A percentile compares a stretch with the other conserved stretches of the same genome.
These are phyloP conservation scores for Pterocles burchelli DNA, from an alignment of 2,113 vertebrate genomes.

Conservation along the genomic window DNA sequence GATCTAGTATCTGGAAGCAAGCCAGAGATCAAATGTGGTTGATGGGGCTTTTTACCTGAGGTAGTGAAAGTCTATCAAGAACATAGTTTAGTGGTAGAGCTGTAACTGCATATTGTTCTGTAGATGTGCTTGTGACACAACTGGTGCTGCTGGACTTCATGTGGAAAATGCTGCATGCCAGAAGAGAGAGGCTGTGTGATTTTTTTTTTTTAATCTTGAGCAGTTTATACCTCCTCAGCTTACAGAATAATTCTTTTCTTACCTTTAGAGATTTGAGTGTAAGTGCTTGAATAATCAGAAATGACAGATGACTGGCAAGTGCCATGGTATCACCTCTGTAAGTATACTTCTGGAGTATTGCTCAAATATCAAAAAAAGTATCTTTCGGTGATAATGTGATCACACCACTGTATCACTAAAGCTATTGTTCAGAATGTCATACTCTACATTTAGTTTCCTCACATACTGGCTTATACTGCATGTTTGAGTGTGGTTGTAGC, in stretches of 20 bases:
- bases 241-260: not conserved
- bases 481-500: not conserved
- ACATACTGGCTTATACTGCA: not conserved
- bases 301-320: not conserved
- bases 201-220: not conserved
- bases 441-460: not conserved
- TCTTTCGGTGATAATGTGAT: not conserved
- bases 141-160: not conserved
- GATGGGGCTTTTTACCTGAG: not conserved
- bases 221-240: not conserved
- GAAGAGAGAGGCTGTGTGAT: not conserved
- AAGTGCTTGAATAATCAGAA: not conserved
- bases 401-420: not conserved
- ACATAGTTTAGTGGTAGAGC: not conserved
- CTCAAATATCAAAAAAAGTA: not conserved
- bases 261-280: not conserved
- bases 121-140: not conserved
- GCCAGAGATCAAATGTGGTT: not conserved
- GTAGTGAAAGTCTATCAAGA: not conserved
- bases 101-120: fast-evolving
- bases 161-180: not conserved
- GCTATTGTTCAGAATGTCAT: not conserved
- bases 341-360: not conserved
- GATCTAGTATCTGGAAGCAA: not conserved
- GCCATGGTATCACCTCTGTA: not conserved